Conservation (phyloP, 2,888 invertebrate species). For the Pandemis corylana region DNA sequence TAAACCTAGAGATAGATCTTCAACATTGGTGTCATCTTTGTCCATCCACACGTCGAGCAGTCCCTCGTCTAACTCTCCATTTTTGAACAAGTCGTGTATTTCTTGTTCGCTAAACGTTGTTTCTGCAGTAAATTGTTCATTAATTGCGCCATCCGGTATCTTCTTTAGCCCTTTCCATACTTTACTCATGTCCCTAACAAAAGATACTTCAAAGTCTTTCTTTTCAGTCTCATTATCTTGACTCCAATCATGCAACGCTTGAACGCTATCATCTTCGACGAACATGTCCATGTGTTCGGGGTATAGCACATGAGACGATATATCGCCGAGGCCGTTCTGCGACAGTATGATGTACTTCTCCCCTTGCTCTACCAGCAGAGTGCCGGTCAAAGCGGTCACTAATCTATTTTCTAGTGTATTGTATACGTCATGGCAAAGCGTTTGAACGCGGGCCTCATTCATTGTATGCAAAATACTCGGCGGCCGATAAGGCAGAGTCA, state of each 20-base stretch:
- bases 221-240: conserved; percentile 54
- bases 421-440: conserved; percentile 65
- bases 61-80: conserved; percentile 66
- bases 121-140: conserved; percentile 41
- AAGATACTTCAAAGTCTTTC: conserved; percentile 62
- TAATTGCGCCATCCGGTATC: conserved; percentile 60
- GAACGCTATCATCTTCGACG: conserved; percentile 64
- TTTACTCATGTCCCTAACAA: conserved; percentile 59
- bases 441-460: conserved; percentile 60
- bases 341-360: conserved; percentile 66
- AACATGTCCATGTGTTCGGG: conserved; percentile 65
- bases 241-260: conserved; percentile 68
- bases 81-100: conserved; percentile 63
- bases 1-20: conserved; percentile 45
- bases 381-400: conserved; percentile 65
- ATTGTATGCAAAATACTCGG: conserved; percentile 66
- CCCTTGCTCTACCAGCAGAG: conserved; percentile 58
- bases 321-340: conserved; percentile 76
- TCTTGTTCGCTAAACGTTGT: conserved; percentile 64
- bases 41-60: conserved; percentile 69
- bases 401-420: conserved; percentile 67
- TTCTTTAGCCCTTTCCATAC: conserved; percentile 64
- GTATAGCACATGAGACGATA: conserved; percentile 66
- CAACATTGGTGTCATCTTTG: conserved; percentile 43
- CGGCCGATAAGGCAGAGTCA: conserved; percentile 70